Percentiles rank a stretch among this genome's conserved stretches.
These are phyloP conservation scores for Xenentodon cancila DNA, from an alignment of 2,797 vertebrate species.

Conservation along the genomic window DNA sequence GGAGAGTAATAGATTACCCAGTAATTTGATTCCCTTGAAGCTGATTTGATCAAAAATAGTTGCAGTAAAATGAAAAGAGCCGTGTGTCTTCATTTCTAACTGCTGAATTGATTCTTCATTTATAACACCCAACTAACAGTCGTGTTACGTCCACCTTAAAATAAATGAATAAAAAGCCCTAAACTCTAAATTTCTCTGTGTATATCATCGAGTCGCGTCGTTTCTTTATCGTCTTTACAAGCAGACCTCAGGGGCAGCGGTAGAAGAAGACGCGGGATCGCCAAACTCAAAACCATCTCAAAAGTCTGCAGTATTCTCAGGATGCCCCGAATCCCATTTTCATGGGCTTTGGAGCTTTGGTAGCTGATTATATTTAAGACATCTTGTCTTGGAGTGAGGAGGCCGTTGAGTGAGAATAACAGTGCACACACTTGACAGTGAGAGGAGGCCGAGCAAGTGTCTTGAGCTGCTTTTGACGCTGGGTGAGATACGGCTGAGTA, in stretches of 20 bases:
- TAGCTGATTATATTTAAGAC: too few relatives aligned
- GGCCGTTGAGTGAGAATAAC: too few relatives aligned
- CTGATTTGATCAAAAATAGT: background rate
- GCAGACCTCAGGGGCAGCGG: background rate
- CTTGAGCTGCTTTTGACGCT: too few relatives aligned
- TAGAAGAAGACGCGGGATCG: background rate
- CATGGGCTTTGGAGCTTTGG: too few relatives aligned
- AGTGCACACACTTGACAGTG: too few relatives aligned
- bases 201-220: too few relatives aligned
- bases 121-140: background rate
- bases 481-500: too few relatives aligned
- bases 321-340: too few relatives aligned
- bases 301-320: too few relatives aligned
- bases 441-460: too few relatives aligned
- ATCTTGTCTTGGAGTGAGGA: too few relatives aligned
- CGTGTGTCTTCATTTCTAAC: background rate
- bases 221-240: background rate
- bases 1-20: background rate
- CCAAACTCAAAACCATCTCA: too few relatives aligned
- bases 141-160: background rate
- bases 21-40: conserved; percentile 1
- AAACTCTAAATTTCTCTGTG: background rate
- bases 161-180: background rate
- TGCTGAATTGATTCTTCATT: conserved; percentile 7
- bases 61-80: conserved; percentile 5